Evolutionary conservation across 2,888 invertebrate genomes (phyloP), one percentile per base, ranked within the genome.

Genomic region (Incurvaria masculella): DNA sequence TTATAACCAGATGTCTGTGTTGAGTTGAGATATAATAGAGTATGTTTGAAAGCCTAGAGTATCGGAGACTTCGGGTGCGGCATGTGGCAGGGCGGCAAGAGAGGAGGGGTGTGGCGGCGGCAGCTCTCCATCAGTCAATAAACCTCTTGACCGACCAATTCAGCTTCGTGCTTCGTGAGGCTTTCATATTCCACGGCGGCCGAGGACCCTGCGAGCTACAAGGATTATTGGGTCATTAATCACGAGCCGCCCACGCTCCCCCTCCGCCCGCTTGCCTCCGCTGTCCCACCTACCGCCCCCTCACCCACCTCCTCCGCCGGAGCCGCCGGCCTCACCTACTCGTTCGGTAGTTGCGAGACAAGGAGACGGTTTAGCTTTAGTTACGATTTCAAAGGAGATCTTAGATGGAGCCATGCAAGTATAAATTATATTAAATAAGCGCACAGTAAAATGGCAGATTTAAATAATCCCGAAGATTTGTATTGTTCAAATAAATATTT

Each of bases 81-180:
- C 6, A 23, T 5, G 23, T 23, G 10, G 33, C 33, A 33, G 14
- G 58, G 60, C 62, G 63, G 66, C 64, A 14, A 42, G 19, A 11
- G 26, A 17, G 33, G 26, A 26, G 21, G 17, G 21, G 23, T 44
- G 20, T 21, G 21, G 23, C 17, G 20, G 20, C 62, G 64, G 62
- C 61, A 58, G 57, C 62, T 60, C 62, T 59, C 61, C 55, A 59
- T 62, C 66, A 73, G 74, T 70, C 73, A 74, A 72, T 73, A 74
- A 74, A 74, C 76, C 74, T 75, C 73, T 74, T 74, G 76, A 73
- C 78, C 74, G 72, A 74, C 73, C 75, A 73, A 75, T 70, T 75
- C 76, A 69, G 75, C 76, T 75, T 76, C 76, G 69, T 75, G 75
- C n/a, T n/a, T n/a, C 33, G 33, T 33, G 69, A 73, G 73, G 72